Percentiles rank a stretch among this genome's conserved stretches.
Evolutionary conservation across 2,797 vertebrate genomes (phyloP).

Genomic region (Hypotaenidia philippensis): DNA sequence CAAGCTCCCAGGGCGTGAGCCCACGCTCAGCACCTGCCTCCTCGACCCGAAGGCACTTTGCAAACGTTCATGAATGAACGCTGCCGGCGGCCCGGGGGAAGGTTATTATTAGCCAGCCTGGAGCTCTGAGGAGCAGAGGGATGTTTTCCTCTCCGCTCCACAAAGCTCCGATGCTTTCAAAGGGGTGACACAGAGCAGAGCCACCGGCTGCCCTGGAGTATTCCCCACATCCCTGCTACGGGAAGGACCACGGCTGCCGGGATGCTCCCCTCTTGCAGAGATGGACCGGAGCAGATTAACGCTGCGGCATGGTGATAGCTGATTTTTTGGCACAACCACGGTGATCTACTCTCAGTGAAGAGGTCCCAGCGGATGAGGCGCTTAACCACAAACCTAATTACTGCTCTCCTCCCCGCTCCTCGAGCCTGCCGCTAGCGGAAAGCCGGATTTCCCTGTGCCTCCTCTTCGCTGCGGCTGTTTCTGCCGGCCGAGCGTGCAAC

Average conservation of each 20-base stretch:
- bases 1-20: neutral
- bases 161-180: neutral
- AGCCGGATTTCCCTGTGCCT: neutral
- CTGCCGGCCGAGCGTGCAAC: neutral
- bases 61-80: neutral
- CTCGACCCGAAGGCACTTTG: neutral
- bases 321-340: neutral
- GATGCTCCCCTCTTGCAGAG: neutral
- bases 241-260: neutral
- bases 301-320: accelerated
- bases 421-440: neutral
- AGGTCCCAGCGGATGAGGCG: neutral
- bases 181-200: neutral
- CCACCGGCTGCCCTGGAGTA: neutral
- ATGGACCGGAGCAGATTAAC: accelerated
- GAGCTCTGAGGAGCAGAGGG: neutral
- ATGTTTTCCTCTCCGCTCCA: neutral
- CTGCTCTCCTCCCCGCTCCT: neutral
- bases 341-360: neutral
- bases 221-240: neutral
- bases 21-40: neutral
- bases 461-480: neutral
- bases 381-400: neutral
- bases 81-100: neutral
- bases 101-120: neutral